A percentile compares a stretch with the other conserved stretches of the same genome.
phyloP scores from a whole-genome alignment of 2,797 vertebrate species.

The Passerculus sandwichensis region DNA sequence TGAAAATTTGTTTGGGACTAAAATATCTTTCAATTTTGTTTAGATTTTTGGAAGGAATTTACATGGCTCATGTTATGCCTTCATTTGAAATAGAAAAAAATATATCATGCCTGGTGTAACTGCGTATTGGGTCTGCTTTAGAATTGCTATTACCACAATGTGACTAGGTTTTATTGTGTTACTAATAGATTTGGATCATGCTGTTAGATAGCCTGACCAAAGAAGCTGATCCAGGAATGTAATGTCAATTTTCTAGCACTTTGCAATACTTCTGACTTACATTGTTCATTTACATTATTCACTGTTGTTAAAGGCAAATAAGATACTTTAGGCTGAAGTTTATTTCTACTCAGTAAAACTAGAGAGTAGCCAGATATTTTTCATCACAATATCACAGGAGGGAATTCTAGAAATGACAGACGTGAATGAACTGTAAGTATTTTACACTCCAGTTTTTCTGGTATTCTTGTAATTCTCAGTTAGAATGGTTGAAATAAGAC shows the following conservation, averaged over 20 bases:
- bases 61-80: background rate
- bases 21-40: background rate
- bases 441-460: background rate
- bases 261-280: background rate
- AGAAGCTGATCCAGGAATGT: background rate
- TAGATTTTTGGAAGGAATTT: background rate
- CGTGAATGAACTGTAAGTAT: background rate
- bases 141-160: background rate
- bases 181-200: background rate
- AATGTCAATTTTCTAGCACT: background rate
- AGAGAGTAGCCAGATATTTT: background rate
- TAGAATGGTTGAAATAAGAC: background rate
- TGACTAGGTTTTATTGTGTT: background rate
- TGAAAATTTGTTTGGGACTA: background rate
- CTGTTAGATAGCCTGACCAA: background rate
- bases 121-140: background rate
- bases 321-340: background rate
- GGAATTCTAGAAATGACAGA: background rate
- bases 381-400: background rate
- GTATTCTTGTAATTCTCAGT: background rate
- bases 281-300: background rate
- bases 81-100: background rate
- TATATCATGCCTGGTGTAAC: background rate
- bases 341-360: background rate
- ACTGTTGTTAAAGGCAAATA: background rate